Evolutionary conservation across 2,888 invertebrate species (phyloP).

Genomic region (Dryobotodes eremita): DNA sequence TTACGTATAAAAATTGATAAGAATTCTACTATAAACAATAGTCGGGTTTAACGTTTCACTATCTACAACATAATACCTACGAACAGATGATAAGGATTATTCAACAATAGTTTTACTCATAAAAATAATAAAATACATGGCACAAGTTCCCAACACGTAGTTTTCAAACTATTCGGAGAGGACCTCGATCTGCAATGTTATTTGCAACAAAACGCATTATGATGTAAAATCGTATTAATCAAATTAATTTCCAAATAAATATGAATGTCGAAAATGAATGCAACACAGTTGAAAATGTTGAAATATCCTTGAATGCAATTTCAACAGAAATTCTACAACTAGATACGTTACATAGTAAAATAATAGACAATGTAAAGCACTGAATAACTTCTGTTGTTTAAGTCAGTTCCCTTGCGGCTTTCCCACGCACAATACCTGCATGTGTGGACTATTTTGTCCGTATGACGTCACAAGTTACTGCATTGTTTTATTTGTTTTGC

Average conservation of each 20-base stretch:
- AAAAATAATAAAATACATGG: neutral
- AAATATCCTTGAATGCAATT: conserved; percentile 62
- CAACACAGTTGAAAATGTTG: conserved; percentile 40
- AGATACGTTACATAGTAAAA: conserved; percentile 50
- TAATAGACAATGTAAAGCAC: conserved; percentile 51
- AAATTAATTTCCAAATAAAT: conserved; percentile 15
- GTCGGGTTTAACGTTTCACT: conserved; percentile 25
- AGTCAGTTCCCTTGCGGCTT: conserved; percentile 67
- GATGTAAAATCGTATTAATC: conserved; percentile 10
- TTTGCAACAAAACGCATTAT: conserved; percentile 4
- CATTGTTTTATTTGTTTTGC: conserved; percentile 77
- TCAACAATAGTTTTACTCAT: conserved; percentile 10
- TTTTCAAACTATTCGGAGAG: conserved; percentile 12
- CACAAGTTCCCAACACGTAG: neutral
- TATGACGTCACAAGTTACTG: conserved; percentile 76
- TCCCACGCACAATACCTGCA: conserved; percentile 82
- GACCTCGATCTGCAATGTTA: neutral
- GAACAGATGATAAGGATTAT: conserved; percentile 29
- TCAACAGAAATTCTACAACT: conserved; percentile 51
- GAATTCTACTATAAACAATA: conserved; percentile 30
- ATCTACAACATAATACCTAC: conserved; percentile 32
- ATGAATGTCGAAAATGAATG: conserved; percentile 45
- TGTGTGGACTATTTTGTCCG: conserved; percentile 76
- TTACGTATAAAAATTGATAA: conserved; percentile 55
- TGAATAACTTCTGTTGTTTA: conserved; percentile 52